Evolutionary conservation across 2,888 invertebrate genomes (phyloP), one percentile per base, ranked within the genome.

Genomic region (Mythimna albipuncta): DNA sequence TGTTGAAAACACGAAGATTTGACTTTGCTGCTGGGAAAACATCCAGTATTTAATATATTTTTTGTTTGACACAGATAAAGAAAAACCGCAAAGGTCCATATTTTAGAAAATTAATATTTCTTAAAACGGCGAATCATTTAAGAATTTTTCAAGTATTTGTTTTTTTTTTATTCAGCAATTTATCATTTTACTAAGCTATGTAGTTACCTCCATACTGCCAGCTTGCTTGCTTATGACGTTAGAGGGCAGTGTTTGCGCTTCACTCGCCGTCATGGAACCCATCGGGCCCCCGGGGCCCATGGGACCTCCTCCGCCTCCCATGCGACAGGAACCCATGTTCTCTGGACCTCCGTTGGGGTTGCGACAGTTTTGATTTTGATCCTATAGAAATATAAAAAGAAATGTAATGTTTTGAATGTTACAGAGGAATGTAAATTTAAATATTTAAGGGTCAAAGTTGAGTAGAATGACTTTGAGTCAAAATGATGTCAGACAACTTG

Each of bases 1-100:
- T 11, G 99, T 99, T 35, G 99, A 99, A 96, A 99, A 99, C 86
- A 99, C 99, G 97, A 99, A 99, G 93, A 99, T 99, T 94, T 99
- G 99, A 95, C 99, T 99, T 95, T 99, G 99, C 95, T 99, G 99
- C 96, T 99, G 99, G 98, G 98, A 98, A 85, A 91, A 92, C 79
- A 91, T 85, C 82, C 83, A 79, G 86, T 87, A 85, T 72, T 84
- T 85, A 86, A 77, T 81, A 82, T 81, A 77, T 68, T 57, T 79
- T 79, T 61, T 68, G 69, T 21, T 78, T 77, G 35, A 59, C 61
- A 72, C 61, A 10, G 10, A 13, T 11, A 61, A 47, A 19, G 7
- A 10, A 26, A 32, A 72, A 32, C 1, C 7, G 0, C 1, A 16
- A 19, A 1, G 50, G 0, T 44, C 41, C 55, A 52, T 41, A n/a